These are phyloP conservation scores for Laterallus jamaicensis DNA, from an alignment of 2,113 vertebrate genomes.

Conservation along the genomic window DNA sequence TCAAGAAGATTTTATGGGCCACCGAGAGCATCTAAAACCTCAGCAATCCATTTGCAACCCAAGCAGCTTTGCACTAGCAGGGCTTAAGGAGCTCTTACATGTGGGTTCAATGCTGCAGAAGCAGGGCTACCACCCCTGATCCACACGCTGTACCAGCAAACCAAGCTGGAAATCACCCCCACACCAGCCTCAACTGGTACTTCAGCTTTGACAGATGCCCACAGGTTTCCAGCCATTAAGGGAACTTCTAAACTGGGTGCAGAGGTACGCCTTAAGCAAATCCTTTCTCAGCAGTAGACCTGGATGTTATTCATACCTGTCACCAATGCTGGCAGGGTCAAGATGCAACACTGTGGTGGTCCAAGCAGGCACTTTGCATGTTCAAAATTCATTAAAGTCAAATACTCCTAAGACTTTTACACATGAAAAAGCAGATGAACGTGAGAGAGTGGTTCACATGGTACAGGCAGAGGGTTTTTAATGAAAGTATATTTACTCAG, in stretches of 20 bases:
- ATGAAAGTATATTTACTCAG: constrained; percentile 58
- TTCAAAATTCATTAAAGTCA: constrained; percentile 51
- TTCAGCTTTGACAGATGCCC: neutral
- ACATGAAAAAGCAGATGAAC: constrained; percentile 30
- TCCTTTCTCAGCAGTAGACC: neutral
- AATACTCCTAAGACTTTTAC: constrained; percentile 15
- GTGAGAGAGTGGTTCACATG: neutral
- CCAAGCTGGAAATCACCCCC: neutral
- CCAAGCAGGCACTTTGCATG: neutral
- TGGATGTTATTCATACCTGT: neutral
- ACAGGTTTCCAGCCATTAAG: neutral
- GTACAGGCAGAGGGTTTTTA: constrained; percentile 29
- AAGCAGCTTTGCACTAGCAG: neutral
- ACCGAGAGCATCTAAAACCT: neutral
- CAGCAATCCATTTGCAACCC: neutral
- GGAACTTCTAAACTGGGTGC: neutral
- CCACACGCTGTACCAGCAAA: neutral
- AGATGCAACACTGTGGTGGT: neutral
- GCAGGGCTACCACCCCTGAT: neutral
- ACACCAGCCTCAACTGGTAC: fast-evolving
- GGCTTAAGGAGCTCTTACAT: neutral
- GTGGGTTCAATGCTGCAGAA: neutral
- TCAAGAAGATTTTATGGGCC: constrained; percentile 47
- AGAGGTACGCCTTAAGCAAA: neutral
- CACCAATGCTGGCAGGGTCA: neutral